Evolutionary conservation across 2,113 vertebrate genomes (phyloP).

Genomic region (Megaceryle torquata): DNA sequence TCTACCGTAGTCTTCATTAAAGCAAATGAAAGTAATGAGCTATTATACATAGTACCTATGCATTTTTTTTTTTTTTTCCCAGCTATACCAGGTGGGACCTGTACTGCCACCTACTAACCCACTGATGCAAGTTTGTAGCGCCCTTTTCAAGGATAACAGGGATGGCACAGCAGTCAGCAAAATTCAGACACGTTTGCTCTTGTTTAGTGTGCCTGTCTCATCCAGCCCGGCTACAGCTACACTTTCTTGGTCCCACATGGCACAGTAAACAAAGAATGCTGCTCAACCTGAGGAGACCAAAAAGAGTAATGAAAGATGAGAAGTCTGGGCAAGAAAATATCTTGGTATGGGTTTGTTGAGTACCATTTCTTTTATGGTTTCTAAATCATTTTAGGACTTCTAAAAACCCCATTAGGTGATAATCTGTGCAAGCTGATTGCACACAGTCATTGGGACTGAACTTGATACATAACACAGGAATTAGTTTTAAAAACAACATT

Average conservation of each 20-base stretch:
- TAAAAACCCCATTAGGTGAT: not conserved
- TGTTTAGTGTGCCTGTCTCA: not conserved
- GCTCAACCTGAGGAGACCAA: not conserved
- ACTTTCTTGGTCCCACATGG: not conserved
- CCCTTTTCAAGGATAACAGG: not conserved
- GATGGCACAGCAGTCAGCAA: not conserved
- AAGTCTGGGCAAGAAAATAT: not conserved
- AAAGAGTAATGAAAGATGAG: not conserved
- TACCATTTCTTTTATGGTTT: not conserved
- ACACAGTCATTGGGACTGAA: not conserved
- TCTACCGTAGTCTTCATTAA: not conserved
- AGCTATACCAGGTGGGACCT: not conserved
- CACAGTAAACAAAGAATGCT: not conserved
- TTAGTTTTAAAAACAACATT: not conserved
- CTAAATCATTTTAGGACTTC: not conserved
- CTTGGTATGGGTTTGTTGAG: not conserved
- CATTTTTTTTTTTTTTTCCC: not conserved
- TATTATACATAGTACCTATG: not conserved
- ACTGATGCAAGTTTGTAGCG: not conserved
- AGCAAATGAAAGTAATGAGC: not conserved
- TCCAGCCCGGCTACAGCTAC: not conserved
- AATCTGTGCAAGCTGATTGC: not conserved
- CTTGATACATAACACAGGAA: not conserved
- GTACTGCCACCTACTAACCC: not conserved
- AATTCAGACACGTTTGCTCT: not conserved